A percentile compares a stretch with the other conserved stretches of the same genome.
These are phyloP conservation scores for Hafferia zeledoni DNA, from an alignment of 2,797 vertebrate genomes.

Conservation along the genomic window DNA sequence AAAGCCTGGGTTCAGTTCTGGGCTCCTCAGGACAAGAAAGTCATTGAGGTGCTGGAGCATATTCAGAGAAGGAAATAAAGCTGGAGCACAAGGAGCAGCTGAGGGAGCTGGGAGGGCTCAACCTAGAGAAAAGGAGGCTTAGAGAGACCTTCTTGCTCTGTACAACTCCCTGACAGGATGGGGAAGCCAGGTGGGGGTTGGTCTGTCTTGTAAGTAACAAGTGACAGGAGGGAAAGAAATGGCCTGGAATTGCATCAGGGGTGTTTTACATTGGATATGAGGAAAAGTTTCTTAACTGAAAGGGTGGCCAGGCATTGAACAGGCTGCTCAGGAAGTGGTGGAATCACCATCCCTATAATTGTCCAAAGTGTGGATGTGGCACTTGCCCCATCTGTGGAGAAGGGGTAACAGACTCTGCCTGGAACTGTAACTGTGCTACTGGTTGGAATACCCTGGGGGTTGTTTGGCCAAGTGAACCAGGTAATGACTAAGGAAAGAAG, in stretches of 20 bases:
- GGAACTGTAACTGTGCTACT: neutral
- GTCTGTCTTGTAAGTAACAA: neutral
- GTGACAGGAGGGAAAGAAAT: neutral
- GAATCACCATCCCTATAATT: neutral
- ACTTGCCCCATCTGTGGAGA: neutral
- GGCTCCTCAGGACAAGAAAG: rapidly evolving
- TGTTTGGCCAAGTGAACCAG: neutral
- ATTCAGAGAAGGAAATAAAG: neutral
- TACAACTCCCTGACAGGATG: neutral
- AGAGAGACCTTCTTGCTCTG: neutral
- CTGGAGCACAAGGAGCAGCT: neutral
- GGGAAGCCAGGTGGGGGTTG: rapidly evolving
- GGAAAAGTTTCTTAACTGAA: neutral
- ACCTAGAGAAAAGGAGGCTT: neutral
- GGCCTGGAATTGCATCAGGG: neutral
- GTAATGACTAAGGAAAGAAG: neutral
- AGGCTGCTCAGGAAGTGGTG: neutral
- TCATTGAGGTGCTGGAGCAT: rapidly evolving
- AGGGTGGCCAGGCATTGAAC: rapidly evolving
- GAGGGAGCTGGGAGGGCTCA: neutral
- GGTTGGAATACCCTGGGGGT: rapidly evolving
- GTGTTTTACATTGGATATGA: neutral
- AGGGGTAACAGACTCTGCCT: neutral
- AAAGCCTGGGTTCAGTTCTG: neutral
- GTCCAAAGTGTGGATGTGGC: neutral